Conservation (phyloP, 2,797 vertebrate genomes). For the Cynopterus sphinx region DNA sequence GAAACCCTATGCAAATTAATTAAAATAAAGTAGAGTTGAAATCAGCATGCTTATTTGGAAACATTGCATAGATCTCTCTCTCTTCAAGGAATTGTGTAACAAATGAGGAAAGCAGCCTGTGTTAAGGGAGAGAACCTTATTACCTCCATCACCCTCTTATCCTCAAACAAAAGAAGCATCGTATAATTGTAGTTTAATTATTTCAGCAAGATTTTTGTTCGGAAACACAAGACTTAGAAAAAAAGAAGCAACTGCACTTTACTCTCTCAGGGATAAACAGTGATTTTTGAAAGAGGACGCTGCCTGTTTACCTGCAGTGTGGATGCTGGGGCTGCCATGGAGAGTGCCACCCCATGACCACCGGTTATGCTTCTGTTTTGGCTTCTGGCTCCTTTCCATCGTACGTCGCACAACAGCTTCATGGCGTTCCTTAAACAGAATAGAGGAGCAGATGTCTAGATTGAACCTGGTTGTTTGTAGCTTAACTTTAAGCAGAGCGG, state of each 20-base stretch:
- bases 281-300: neutral
- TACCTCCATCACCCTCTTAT: slow-evolving; percentile 52
- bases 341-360: slow-evolving; percentile 96
- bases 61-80: neutral
- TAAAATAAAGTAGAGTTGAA: neutral
- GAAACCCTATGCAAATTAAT: neutral
- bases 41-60: neutral
- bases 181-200: slow-evolving; percentile 13
- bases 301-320: slow-evolving; percentile 87
- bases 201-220: slow-evolving; percentile 40
- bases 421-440: slow-evolving; percentile 89
- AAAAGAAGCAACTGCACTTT: neutral
- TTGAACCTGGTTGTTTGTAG: neutral
- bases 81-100: neutral
- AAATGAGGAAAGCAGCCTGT: neutral
- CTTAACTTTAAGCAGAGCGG: neutral
- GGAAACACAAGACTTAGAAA: slow-evolving; percentile 39
- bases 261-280: neutral
- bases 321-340: slow-evolving; percentile 84
- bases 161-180: slow-evolving; percentile 21
- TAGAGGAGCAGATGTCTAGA: neutral
- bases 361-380: slow-evolving; percentile 91
- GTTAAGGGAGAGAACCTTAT: neutral
- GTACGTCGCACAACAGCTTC: slow-evolving; percentile 96
- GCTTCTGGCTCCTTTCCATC: slow-evolving; percentile 92